Conservation (phyloP, 2,113 vertebrate genomes). For the Bungarus multicinctus region DNA sequence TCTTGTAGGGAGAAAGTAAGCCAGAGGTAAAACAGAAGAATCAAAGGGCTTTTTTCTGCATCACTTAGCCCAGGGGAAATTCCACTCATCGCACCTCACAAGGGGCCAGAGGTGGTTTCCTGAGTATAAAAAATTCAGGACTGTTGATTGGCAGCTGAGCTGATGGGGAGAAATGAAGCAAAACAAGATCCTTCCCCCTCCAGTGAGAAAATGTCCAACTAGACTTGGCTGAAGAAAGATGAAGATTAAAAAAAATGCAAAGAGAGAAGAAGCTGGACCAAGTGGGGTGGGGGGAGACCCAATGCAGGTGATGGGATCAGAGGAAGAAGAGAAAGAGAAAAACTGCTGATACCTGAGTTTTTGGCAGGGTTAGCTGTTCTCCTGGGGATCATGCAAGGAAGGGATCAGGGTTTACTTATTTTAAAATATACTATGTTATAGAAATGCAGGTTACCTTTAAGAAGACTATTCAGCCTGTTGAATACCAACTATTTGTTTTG, state of each 20-base stretch:
- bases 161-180: not conserved
- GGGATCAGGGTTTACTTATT: not conserved
- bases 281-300: not conserved
- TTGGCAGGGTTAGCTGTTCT: not conserved
- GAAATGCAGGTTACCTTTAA: not conserved
- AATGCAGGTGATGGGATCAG: not conserved
- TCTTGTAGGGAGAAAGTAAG: not conserved
- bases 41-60: not conserved
- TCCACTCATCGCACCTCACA: not conserved
- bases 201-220: not conserved
- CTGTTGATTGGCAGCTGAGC: not conserved
- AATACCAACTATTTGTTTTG: not conserved
- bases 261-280: not conserved
- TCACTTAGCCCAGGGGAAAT: not conserved
- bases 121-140: not conserved
- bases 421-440: not conserved
- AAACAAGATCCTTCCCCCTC: not conserved
- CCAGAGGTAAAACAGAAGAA: not conserved
- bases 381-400: not conserved
- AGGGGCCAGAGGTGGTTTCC: not conserved
- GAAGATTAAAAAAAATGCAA: not conserved
- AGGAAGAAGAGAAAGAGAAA: not conserved
- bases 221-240: not conserved
- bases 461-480: not conserved
- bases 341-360: not conserved